Evolutionary conservation across 2,113 vertebrate species (phyloP).

Genomic region (Parus major): DNA sequence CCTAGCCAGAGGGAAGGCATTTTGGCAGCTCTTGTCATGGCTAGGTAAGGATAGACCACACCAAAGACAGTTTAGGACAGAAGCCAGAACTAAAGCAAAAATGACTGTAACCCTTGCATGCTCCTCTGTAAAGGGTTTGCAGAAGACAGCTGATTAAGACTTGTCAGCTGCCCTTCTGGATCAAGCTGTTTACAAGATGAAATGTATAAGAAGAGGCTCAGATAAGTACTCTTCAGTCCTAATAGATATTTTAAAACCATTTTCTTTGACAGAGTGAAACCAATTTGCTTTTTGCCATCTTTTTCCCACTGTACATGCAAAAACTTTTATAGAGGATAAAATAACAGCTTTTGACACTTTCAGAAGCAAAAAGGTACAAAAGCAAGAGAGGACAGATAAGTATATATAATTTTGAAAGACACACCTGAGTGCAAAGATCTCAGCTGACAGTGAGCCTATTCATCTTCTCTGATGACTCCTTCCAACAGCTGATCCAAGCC

Average conservation of each 20-base stretch:
- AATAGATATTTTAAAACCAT: slow-evolving; percentile 1
- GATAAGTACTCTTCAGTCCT: neutral
- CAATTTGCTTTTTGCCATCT: neutral
- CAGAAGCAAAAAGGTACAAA: neutral
- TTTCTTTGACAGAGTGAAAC: neutral
- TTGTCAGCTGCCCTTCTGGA: neutral
- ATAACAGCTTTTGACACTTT: neutral
- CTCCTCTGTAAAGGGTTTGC: neutral
- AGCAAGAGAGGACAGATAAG: neutral
- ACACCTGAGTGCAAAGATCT: neutral
- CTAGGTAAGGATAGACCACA: neutral
- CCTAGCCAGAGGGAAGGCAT: neutral
- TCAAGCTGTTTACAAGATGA: neutral
- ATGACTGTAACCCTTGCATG: neutral
- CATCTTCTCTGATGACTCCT: neutral
- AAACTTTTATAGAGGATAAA: neutral
- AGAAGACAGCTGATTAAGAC: neutral
- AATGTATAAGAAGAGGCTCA: neutral
- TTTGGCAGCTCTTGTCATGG: neutral
- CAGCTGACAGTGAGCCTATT: neutral
- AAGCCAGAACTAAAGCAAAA: neutral
- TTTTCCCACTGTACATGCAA: neutral
- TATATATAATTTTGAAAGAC: neutral
- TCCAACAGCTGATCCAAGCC: neutral
- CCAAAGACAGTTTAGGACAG: neutral